Base-by-base conservation (phyloP, 2,113 vertebrate species). In the Periophthalmus modestus region DNA sequence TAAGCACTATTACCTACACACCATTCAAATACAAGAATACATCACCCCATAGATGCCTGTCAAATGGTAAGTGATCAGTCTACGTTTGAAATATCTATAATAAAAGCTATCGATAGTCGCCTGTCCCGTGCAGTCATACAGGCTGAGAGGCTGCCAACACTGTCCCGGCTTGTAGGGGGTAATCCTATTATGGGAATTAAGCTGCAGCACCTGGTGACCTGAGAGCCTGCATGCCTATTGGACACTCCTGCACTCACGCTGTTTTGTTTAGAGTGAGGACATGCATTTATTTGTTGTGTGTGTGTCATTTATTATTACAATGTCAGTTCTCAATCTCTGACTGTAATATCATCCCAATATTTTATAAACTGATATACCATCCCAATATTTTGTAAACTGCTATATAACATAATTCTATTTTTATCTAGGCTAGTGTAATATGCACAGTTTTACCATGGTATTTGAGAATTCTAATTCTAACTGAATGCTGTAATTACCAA, bases 181-280 rank as follows among this genome's bases (percentile, higher is more conserved):
- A 92, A 92, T 90, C 91, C 90, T 87, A 87, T 92, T 90, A 90
- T 39, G 34, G 2, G 80, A 85, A 83, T 90, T 89, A 91, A 88
- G 75, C 74, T 68, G 69, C 79, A 86, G 74, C 74, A 74, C 82
- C 63, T 34, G 47, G 65, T 74, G 75, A 89, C 85, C 83, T 72
- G 57, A 81, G 72, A 73, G 69, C 28, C 11, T 63, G 50, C n/a
- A 72, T 74, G 73, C 28, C 77, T 48, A 23, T 55, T 75, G 72
- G 14, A 54, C 21, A 28, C 46, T 62, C 71, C 39, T 12, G 23
- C 69, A 50, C 73, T 58, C 50, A 72, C 69, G 71, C 52, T 65
- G 79, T 79, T 69, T 66, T 72, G 87, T 80, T 79, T n/a, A 55
- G 23, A 24, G 2, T 59, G 57, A 59, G 57, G 21, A 28, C 23